phyloP scores from a whole-genome alignment of 2,888 invertebrate genomes.

The Megastigmus dorsalis region DNA sequence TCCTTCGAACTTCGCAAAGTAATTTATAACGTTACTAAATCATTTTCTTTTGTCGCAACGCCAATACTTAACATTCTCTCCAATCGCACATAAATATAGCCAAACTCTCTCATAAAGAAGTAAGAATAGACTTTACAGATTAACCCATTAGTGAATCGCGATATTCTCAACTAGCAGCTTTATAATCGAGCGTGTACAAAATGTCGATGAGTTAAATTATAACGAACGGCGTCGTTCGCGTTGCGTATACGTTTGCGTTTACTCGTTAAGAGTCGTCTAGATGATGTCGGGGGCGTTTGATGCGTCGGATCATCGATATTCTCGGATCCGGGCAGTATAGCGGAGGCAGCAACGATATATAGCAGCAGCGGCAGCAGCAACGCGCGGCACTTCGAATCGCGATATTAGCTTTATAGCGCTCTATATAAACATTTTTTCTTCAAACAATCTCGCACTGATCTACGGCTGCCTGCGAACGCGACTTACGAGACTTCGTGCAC shows the following conservation, averaged over 20 bases:
- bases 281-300: constrained; percentile 42
- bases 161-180: too few species aligned
- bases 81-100: too few species aligned
- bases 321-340: constrained; percentile 40
- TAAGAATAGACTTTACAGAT: too few species aligned
- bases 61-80: too few species aligned
- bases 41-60: too few species aligned
- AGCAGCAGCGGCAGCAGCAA: not conserved
- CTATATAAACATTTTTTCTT: constrained; percentile 43
- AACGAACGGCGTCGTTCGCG: not conserved
- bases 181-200: constrained; percentile 9
- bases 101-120: too few species aligned
- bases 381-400: not conserved
- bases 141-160: too few species aligned
- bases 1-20: too few species aligned
- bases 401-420: constrained; percentile 27
- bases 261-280: constrained; percentile 23
- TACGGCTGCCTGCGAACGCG: too few species aligned
- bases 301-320: constrained; percentile 51
- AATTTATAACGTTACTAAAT: too few species aligned
- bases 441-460: constrained; percentile 32
- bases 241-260: not conserved
- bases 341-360: constrained; percentile 1
- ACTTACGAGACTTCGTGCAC: too few species aligned
- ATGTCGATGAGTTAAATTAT: not conserved